Evolutionary conservation across 23 tunicate species (phyloP), one percentile per base, ranked within the genome.

Genomic region (Clavelina lepadiformis): DNA sequence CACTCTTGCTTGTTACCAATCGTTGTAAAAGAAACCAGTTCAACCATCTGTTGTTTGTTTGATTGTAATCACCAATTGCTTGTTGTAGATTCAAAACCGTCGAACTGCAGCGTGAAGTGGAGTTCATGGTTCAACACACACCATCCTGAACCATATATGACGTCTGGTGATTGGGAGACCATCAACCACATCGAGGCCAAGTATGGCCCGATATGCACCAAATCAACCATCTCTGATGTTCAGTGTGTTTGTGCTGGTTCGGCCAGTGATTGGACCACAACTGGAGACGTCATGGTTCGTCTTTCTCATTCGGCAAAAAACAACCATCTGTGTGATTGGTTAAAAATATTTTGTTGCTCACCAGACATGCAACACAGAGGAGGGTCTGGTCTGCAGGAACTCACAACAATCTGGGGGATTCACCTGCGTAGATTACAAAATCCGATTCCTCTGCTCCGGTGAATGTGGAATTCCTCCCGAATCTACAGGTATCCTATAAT

Each of bases 391-490:
- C 4, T 74, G 80, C 51, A 33, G 2, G 34, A 74, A 74, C 49
- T 51, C 71, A 33, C 51, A 63, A 2, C 80, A 74, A 33, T 62
- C 50, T 0, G 54, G 47, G 28, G 80, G 80, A 1, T 74, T 50
- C 52, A 71, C 80, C 3, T 74, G 80, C 37, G 28, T 74, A 35
- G 80, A 74, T 35, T 74, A 74, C 62, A 63, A 62, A 50, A 63
- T 68, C 29, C 74, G 74, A 29, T 68, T 68, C 31, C 74, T 29
- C 18, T 68, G 74, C 44, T 51, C 61, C 20, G 61, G 45, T 28
- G 46, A 28, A 68, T 68, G 74, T 38, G 55, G 35, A 3, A 22
- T n/a, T n/a, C n/a, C n/a, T n/a, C n/a, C n/a, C n/a, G n/a, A n/a
- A n/a, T n/a, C n/a, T n/a, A n/a, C n/a, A n/a, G n/a, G n/a, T n/a